Percentiles rank a stretch among this genome's conserved stretches.
These are phyloP conservation scores for Platycnemis pennipes DNA, from an alignment of 2,888 invertebrate genomes.

Conservation along the genomic window DNA sequence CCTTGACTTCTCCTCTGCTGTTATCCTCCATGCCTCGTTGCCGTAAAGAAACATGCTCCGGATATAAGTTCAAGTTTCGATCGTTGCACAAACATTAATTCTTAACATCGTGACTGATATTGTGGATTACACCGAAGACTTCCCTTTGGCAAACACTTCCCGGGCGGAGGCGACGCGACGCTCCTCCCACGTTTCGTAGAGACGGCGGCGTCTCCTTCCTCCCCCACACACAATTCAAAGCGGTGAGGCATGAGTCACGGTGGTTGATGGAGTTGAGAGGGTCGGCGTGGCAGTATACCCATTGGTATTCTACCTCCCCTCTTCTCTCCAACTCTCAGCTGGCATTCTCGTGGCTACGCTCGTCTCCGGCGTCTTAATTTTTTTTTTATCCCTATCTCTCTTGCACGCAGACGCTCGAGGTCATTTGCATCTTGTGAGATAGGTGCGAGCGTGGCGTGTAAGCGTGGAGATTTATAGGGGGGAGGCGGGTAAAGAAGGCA, in stretches of 20 bases:
- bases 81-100: too few relatives aligned
- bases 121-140: too few relatives aligned
- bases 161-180: neutral
- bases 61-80: too few relatives aligned
- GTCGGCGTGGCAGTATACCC: neutral
- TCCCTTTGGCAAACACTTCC: neutral
- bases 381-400: neutral
- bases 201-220: neutral
- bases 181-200: neutral
- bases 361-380: neutral
- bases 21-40: too few relatives aligned
- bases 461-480: too few relatives aligned
- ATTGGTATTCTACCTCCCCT: neutral
- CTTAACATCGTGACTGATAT: too few relatives aligned
- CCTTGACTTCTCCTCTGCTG: too few relatives aligned
- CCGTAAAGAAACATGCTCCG: too few relatives aligned
- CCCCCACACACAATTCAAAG: neutral
- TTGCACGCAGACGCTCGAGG: neutral
- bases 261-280: neutral
- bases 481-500: too few relatives aligned
- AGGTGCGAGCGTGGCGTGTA: neutral
- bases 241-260: neutral
- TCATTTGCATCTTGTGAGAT: neutral
- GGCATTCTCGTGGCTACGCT: neutral
- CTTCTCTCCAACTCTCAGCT: neutral